Base-by-base conservation (phyloP, 2,888 invertebrate genomes). In the Ectropis crepuscularia region DNA sequence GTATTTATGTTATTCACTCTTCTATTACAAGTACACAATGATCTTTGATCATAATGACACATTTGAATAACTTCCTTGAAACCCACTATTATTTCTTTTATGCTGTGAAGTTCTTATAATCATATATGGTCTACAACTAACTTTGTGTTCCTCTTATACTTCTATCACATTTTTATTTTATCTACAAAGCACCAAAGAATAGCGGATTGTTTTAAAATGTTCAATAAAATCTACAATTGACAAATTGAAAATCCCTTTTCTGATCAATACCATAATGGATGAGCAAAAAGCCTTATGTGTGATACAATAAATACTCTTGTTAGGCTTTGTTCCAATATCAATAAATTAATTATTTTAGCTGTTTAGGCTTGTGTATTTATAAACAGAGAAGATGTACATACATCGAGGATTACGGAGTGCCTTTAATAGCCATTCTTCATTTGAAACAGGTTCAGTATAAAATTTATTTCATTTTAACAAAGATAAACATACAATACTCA, bases 121-220 rank as follows among this genome's bases (percentile, higher is more conserved):
- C 49, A 6, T 53, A 41, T 49, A 48, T 41, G 41, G 11, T 48
- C 42, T 46, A 16, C 42, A 47, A 42, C 43, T 28, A 48, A 61
- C 28, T 55, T 61, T 45, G 37, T 54, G 12, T 45, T 16, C 42
- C 1, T 41, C 41, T 46, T 47, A 47, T 47, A 12, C 10, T 48
- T 47, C 12, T 61, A 54, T 54, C 46, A 55, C 50, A 53, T 78
- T 77, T 65, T 77, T 74, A 71, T 77, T 65, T 77, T 74, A 71
- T 79, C 80, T 83, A 84, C 71, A 50, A 88, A 88, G 88, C 88
- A 89, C 89, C 88, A 87, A 82, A 76, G 77, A 78, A 70, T 81
- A 84, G 79, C 78, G 78, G 85, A 85, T 80, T 79, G 71, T 79
- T 77, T 72, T 67, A 65, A 67, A 11, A 68, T 50, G 42, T 53